These are phyloP conservation scores for Drosophila orena DNA, from an alignment of 1,140 invertebrate genomes.

Conservation along the genomic window DNA sequence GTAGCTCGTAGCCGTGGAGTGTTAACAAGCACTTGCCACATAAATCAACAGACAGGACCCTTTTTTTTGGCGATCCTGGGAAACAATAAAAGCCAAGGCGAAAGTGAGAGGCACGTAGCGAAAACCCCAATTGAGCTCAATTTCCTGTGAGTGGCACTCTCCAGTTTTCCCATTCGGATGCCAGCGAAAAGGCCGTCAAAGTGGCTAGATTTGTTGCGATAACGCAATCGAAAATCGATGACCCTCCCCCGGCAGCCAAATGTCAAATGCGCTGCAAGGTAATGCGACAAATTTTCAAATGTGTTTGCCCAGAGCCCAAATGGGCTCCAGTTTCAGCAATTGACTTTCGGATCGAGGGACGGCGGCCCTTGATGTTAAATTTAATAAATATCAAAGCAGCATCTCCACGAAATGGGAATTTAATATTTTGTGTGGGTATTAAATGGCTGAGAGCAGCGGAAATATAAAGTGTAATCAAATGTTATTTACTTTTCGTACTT, in stretches of 20 bases:
- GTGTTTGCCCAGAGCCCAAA: conserved; percentile 39
- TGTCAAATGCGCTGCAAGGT: conserved; percentile 49
- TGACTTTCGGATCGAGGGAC: conserved; percentile 15
- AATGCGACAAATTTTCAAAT: conserved; percentile 57
- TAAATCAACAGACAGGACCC: conserved; percentile 58
- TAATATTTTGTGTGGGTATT: conserved; percentile 49
- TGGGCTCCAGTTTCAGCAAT: conserved; percentile 54
- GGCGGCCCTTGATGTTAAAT: conserved; percentile 53
- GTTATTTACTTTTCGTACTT: conserved; percentile 32
- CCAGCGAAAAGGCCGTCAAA: conserved; percentile 41
- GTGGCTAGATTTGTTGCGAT: conserved; percentile 64
- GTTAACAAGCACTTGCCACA: conserved; percentile 65
- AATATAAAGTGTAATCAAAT: conserved; percentile 27
- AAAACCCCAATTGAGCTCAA: conserved; percentile 62
- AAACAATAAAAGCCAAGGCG: conserved; percentile 34
- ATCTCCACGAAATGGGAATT: conserved; percentile 38
- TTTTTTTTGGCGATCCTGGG: conserved; percentile 32
- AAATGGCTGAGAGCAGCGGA: conserved; percentile 32
- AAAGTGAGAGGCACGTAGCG: conserved; percentile 55
- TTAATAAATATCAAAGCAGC: conserved; percentile 69
- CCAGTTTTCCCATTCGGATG: conserved; percentile 13
- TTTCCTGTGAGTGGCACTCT: conserved; percentile 54
- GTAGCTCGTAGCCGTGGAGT: conserved; percentile 33
- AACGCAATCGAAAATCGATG: conserved; percentile 70
- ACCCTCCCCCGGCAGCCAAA: conserved; percentile 27